Evolutionary conservation across 2,113 vertebrate genomes (phyloP).

Genomic region (Struthidea cinerea): DNA sequence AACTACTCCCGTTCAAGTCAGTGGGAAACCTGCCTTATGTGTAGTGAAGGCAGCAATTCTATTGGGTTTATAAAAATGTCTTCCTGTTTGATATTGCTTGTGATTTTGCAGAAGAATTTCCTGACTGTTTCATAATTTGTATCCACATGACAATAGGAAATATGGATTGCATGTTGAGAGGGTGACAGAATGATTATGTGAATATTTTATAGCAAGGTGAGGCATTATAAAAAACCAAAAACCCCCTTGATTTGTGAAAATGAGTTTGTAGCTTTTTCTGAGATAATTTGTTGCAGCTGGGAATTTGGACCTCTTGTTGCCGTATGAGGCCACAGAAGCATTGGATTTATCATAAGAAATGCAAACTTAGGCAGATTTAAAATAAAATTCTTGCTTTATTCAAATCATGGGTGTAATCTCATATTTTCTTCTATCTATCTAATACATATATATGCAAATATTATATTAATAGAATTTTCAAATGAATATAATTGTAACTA

Average conservation of each 20-base stretch:
- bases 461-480: neutral
- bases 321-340: neutral
- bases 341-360: neutral
- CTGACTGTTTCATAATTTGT: neutral
- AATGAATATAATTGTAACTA: neutral
- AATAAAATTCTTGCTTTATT: neutral
- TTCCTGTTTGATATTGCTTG: neutral
- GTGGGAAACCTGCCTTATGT: neutral
- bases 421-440: neutral
- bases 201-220: neutral
- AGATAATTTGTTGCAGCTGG: neutral
- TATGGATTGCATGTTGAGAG: rapidly evolving
- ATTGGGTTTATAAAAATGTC: neutral
- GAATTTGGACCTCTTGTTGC: neutral
- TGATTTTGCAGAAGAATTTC: neutral
- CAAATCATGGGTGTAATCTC: neutral
- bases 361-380: neutral
- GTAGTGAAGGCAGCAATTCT: neutral
- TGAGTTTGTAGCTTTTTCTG: neutral
- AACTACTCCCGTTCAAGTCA: neutral
- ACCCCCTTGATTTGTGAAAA: neutral
- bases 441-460: neutral
- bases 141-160: neutral
- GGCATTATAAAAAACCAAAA: neutral
- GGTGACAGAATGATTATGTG: neutral